Evolutionary conservation across 2,797 vertebrate genomes (phyloP), one percentile per base, ranked within the genome.

Genomic region (Heliangelus exortis): DNA sequence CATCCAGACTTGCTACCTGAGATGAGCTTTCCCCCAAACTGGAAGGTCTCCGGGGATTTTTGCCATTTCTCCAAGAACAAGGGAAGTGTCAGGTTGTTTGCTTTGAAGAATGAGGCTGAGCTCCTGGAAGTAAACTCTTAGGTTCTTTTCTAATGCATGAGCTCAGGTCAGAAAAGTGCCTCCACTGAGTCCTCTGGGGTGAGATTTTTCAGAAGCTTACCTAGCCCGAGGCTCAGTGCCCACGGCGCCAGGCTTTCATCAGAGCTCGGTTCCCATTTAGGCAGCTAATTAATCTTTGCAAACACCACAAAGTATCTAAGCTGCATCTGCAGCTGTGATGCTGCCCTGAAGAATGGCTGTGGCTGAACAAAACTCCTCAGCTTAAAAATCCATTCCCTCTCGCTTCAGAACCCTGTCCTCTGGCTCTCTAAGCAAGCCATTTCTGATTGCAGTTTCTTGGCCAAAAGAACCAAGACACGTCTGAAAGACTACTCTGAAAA

Each of bases 271-370:
- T 93, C 59, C 85, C 80, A 67, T 72, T 91, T 88, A 92, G 93
- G 77, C 86, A 92, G 74, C 77, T 94, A 94, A 96, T 95, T 95
- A 95, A 95, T 95, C 94, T 90, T 79, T 79, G 57, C 80, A 88
- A 96, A 92, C 88, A 93, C 86, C 92, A 94, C 61, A 12, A 90
- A 94, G 88, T 90, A 84, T 84, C 94, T 72, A 77, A 76, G 69
- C 79, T 67, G 48, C 83, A 84, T 59, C 89, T 94, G 89, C 79
- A 90, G 87, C 73, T 90, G 61, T 72, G 85, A 84, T 43, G 55
- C n/a, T 93, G 85, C 77, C 77, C 93, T 84, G 77, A 94, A 96
- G 92, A 96, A 43, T 15, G 59, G 39, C 71, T 71, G 26, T 66
- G 36, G 47, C 73, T 84, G 84, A 96, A 84, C 80, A 72, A 62